Evolutionary conservation across 2,888 invertebrate species (phyloP).

Genomic region (Temnothorax rugatulus): DNA sequence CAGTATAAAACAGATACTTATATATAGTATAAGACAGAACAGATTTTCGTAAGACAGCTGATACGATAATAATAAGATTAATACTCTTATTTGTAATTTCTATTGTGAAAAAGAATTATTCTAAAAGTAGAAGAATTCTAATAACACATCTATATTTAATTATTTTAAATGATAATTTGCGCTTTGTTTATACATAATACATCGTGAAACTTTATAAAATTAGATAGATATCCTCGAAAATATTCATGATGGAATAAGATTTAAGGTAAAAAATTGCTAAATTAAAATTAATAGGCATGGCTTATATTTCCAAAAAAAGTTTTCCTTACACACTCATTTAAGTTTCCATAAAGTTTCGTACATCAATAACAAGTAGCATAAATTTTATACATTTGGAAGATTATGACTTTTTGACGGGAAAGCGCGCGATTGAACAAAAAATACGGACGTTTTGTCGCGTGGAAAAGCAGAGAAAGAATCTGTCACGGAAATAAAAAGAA

Average conservation of each 20-base stretch:
- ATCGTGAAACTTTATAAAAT: background rate
- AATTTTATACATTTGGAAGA: slow-evolving; percentile 36
- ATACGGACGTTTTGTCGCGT: background rate
- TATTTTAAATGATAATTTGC: background rate
- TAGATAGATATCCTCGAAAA: background rate
- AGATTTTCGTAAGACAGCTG: background rate
- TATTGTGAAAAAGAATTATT: background rate
- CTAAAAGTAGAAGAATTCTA: background rate
- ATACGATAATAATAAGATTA: background rate
- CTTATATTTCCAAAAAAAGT: background rate
- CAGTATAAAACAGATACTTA: background rate
- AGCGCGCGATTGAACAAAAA: background rate
- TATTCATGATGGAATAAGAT: slow-evolving; percentile 6
- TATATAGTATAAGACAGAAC: background rate
- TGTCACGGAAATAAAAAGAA: background rate
- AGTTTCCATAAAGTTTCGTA: slow-evolving; percentile 20
- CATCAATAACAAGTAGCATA: background rate
- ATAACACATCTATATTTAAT: background rate
- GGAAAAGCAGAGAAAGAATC: background rate
- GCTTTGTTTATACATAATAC: background rate
- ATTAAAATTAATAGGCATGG: background rate
- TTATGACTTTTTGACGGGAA: background rate
- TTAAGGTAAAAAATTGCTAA: slow-evolving; percentile 1
- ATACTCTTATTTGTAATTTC: background rate
- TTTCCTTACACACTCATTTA: background rate